Percentiles rank a stretch among this genome's conserved stretches.
Conservation (phyloP, 2,888 invertebrate species). For the Onthophagus sagittarius region DNA sequence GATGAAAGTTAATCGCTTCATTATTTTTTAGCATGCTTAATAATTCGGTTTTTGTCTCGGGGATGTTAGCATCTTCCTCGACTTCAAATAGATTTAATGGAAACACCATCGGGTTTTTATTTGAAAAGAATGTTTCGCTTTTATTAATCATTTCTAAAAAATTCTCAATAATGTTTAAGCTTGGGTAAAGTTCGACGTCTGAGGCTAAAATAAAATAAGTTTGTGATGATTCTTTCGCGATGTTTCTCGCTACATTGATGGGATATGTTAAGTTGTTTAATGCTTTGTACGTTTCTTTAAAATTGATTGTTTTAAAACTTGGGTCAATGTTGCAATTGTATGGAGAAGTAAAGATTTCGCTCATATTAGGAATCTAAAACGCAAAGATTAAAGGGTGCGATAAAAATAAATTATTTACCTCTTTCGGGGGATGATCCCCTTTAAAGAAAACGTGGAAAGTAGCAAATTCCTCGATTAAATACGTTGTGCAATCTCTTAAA, state of each 20-base stretch:
- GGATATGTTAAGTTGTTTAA: conserved; percentile 20
- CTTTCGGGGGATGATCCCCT: conserved; percentile 75
- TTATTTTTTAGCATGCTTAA: conserved; percentile 62
- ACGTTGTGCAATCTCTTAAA: conserved; percentile 69
- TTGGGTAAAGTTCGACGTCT: conserved; percentile 28
- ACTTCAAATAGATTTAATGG: conserved; percentile 25
- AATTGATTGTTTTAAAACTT: neutral
- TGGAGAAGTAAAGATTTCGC: neutral
- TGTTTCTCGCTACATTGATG: conserved; percentile 27
- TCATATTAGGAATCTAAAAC: neutral
- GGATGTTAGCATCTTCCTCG: conserved; percentile 2
- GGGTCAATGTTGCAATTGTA: neutral
- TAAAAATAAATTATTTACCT: conserved; percentile 42
- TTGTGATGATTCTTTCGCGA: conserved; percentile 24
- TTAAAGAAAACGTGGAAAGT: conserved; percentile 88
- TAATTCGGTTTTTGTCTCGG: conserved; percentile 19
- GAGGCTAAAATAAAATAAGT: conserved; percentile 26
- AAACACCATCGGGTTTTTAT: conserved; percentile 17
- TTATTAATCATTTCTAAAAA: conserved; percentile 22
- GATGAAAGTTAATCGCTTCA: conserved; percentile 80
- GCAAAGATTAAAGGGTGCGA: neutral
- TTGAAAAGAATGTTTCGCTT: neutral
- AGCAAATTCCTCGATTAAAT: conserved; percentile 70
- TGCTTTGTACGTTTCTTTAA: conserved; percentile 5
- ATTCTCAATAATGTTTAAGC: conserved; percentile 8